phyloP scores from a whole-genome alignment of 2,113 vertebrate genomes.

The Corydoras maculifer region DNA sequence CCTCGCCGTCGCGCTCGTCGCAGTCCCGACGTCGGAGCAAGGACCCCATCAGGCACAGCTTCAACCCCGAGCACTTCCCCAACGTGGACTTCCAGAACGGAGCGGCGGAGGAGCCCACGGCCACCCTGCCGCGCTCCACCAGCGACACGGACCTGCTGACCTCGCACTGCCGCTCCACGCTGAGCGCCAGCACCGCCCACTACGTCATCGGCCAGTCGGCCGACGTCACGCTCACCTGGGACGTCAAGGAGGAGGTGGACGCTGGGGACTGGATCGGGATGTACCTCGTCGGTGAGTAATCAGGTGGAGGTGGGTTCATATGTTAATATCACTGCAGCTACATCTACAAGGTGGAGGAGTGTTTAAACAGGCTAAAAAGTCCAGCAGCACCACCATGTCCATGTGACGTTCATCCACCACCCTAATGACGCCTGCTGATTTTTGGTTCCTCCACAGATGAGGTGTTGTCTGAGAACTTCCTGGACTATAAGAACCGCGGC shows the following conservation, averaged over 20 bases:
- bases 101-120: constrained; percentile 48
- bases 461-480: constrained; percentile 81
- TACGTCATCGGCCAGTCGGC: constrained; percentile 79
- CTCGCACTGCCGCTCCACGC: constrained; percentile 79
- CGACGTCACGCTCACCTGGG: constrained; percentile 80
- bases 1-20: constrained; percentile 76
- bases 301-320: background rate
- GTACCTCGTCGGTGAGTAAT: constrained; percentile 76
- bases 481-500: constrained; percentile 87
- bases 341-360: too few species aligned
- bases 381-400: too few species aligned
- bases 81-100: constrained; percentile 73
- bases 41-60: constrained; percentile 80
- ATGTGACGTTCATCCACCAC: too few species aligned
- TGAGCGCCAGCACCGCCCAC: constrained; percentile 80
- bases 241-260: constrained; percentile 88
- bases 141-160: constrained; percentile 85
- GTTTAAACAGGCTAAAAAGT: too few species aligned
- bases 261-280: constrained; percentile 90
- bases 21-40: constrained; percentile 78
- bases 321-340: too few species aligned
- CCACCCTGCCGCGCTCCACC: constrained; percentile 75
- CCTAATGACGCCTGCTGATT: too few species aligned
- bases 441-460: constrained; percentile 62
- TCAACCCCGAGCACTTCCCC: constrained; percentile 81